These are phyloP conservation scores for Onthophagus sagittarius DNA, from an alignment of 2,888 invertebrate genomes.

Conservation along the genomic window DNA sequence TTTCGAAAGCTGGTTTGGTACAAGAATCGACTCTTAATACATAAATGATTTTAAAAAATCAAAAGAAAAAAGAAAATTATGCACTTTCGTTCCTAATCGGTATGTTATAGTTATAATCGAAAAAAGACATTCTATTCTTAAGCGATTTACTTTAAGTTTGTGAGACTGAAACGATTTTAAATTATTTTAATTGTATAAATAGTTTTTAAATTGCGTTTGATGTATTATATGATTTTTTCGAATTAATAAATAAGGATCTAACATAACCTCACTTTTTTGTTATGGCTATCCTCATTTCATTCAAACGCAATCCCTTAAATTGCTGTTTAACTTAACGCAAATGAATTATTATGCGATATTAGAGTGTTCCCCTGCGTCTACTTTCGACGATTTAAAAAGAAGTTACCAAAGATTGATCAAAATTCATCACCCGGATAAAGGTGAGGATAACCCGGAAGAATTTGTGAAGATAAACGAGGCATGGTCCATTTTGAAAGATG, in stretches of 20 bases:
- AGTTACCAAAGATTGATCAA: slow-evolving; percentile 58
- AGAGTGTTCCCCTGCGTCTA: slow-evolving; percentile 53
- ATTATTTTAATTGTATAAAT: too few relatives aligned
- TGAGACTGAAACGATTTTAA: too few relatives aligned
- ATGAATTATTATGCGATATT: slow-evolving; percentile 53
- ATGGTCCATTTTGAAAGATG: slow-evolving; percentile 66
- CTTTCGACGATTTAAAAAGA: slow-evolving; percentile 57
- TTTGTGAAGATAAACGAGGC: slow-evolving; percentile 63
- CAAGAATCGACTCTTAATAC: not conserved
- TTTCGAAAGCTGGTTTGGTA: slow-evolving; percentile 12
- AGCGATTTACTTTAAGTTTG: too few relatives aligned
- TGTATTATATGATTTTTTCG: too few relatives aligned
- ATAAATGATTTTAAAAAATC: not conserved
- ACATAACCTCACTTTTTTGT: too few relatives aligned
- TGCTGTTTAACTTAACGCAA: too few relatives aligned
- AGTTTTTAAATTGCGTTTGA: too few relatives aligned
- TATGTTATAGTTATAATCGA: not conserved
- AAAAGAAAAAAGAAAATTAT: too few relatives aligned
- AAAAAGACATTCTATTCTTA: too few relatives aligned
- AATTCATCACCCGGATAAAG: slow-evolving; percentile 62
- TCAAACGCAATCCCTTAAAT: too few relatives aligned
- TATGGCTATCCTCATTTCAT: too few relatives aligned
- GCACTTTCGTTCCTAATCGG: not conserved
- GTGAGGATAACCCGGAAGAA: slow-evolving; percentile 34
- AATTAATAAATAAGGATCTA: too few relatives aligned